Base-by-base conservation (phyloP, 1,140 invertebrate genomes). In the Arion vulgaris region DNA sequence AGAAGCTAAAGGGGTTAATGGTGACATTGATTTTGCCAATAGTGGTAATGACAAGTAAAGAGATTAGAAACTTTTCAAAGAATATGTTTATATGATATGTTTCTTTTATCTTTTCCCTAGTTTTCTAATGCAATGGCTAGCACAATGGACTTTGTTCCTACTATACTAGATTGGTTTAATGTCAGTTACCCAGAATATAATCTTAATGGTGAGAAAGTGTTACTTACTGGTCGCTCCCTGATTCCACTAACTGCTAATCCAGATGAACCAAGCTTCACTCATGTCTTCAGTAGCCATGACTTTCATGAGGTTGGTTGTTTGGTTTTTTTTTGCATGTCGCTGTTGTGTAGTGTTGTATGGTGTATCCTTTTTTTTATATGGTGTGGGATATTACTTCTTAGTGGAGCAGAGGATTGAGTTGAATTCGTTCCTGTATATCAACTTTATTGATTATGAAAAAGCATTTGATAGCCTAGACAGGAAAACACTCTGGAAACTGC, bases 151-250 rank as follows among this genome's bases (percentile, higher is more conserved):
- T 94, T 98, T 80, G 94, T 94, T 74, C 97, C 97, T 17, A 98
- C 96, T 0, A 93, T 98, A 66, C 90, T 98, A 49, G 96, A 98
- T 89, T 97, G 96, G 95, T 96, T 95, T 88, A 92, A 94, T 32
- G 92, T 96, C 57, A 82, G 91, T 74, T 93, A 93, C 77, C 91
- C 91, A 36, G 86, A 86, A 41, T 93, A 93, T 84, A 91, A 77
- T 68, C 89, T 93, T 23, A 83, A 90, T 49, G 87, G 84, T 7
- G 75, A 89, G 62, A 85, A 88, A 83, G 90, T 91, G 62, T 85
- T 85, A 45, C 92, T 96, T 19, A 94, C 94, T 26, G 96, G 96
- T 69, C 95, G 95, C 91, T 97, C 96, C 51, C 91, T 98, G 57
- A 90, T 98, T 23, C 95, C 96, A 0, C 91, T 96, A 19, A 91